phyloP scores from a whole-genome alignment of 2,113 vertebrate species.

The Neotoma lepida region DNA sequence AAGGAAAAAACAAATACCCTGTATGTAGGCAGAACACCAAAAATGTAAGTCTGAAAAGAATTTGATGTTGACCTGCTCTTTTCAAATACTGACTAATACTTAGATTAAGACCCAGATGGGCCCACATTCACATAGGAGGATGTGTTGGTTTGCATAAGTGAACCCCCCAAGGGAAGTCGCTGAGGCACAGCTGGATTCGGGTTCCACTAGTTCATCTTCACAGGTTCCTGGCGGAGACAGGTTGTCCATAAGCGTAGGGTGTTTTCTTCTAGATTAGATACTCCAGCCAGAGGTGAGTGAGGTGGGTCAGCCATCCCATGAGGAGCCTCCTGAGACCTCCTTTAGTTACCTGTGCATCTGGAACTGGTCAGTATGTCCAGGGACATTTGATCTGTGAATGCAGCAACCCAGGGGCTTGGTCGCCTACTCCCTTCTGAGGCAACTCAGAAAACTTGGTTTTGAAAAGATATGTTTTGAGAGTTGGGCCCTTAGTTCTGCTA shows the following conservation, averaged over 20 bases:
- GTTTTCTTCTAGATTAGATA: accelerated
- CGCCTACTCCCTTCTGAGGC: not conserved
- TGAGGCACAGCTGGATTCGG: not conserved
- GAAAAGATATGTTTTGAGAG: not conserved
- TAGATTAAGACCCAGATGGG: not conserved
- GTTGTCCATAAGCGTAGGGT: accelerated
- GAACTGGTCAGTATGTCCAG: not conserved
- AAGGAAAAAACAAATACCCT: not conserved
- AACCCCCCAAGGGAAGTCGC: not conserved
- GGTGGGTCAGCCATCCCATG: not conserved
- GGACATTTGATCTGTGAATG: not conserved
- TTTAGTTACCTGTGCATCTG: not conserved
- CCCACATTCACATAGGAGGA: not conserved
- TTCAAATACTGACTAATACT: not conserved
- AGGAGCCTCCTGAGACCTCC: not conserved
- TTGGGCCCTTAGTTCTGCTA: not conserved
- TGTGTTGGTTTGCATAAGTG: not conserved
- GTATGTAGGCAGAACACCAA: not conserved
- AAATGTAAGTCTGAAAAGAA: not conserved
- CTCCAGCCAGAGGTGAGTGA: no score
- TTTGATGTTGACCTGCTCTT: not conserved
- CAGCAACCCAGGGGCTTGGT: not conserved
- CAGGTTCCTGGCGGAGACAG: not conserved
- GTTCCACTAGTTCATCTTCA: not conserved
- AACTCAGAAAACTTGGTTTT: not conserved